These are phyloP conservation scores for Pectinophora gossypiella DNA, from an alignment of 1,140 invertebrate genomes.

Conservation along the genomic window DNA sequence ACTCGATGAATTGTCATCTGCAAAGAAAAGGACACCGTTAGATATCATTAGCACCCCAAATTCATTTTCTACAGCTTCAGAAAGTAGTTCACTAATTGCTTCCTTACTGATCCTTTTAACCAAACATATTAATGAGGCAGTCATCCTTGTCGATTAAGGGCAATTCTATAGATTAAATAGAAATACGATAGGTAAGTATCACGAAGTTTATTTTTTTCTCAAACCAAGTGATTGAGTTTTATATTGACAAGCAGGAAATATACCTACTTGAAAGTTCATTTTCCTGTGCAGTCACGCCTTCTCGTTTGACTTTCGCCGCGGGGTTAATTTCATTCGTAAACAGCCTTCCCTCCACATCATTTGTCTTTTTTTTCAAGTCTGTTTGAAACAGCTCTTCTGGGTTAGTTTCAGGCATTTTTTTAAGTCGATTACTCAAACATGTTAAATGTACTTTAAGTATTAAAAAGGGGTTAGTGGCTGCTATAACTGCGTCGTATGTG, in stretches of 20 bases:
- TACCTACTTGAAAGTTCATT: conserved; percentile 24
- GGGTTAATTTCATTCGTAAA: conserved; percentile 29
- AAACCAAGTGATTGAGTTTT: too few relatives aligned
- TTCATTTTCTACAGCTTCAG: too few relatives aligned
- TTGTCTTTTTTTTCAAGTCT: neutral
- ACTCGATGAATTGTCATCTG: conserved; percentile 25
- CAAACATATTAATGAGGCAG: too few relatives aligned
- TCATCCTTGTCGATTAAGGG: too few relatives aligned
- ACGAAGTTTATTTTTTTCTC: too few relatives aligned
- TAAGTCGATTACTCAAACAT: conserved; percentile 41
- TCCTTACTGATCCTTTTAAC: neutral
- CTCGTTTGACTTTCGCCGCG: conserved; percentile 30
- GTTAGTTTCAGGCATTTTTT: conserved; percentile 9
- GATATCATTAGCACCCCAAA: neutral
- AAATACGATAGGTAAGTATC: too few relatives aligned
- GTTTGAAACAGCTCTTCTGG: neutral
- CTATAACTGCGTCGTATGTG: conserved; percentile 27
- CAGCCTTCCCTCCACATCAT: conserved; percentile 26
- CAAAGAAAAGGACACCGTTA: conserved; percentile 4
- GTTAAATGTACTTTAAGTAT: conserved; percentile 58
- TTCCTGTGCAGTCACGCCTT: conserved; percentile 21
- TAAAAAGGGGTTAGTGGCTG: conserved; percentile 42
- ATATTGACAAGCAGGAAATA: too few relatives aligned
- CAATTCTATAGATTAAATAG: too few relatives aligned
- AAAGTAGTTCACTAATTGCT: too few relatives aligned